These are phyloP conservation scores for Petrocephalus schoutedeni DNA, from an alignment of 2,797 vertebrate genomes.

Conservation along the genomic window DNA sequence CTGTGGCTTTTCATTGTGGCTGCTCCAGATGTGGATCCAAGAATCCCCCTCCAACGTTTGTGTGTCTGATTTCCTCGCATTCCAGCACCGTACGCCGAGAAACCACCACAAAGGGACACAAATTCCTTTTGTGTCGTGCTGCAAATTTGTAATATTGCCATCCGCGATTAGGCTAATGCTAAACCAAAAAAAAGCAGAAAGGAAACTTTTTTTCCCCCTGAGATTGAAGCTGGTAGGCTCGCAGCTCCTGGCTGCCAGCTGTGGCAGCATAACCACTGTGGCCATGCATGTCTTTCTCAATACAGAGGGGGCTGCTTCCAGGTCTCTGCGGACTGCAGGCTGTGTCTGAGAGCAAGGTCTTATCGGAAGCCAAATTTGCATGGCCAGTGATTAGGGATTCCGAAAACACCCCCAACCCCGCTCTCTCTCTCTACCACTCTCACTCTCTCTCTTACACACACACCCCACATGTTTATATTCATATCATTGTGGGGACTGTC, in stretches of 20 bases:
- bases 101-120: slow-evolving; percentile 5
- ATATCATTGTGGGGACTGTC: not conserved
- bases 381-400: not conserved
- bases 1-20: slow-evolving; percentile 45
- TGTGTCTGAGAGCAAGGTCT: not conserved
- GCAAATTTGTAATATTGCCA: not conserved
- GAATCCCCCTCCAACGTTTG: slow-evolving; percentile 31
- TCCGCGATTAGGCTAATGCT: not conserved
- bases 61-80: slow-evolving; percentile 35
- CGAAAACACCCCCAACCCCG: not conserved
- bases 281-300: not conserved
- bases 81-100: slow-evolving; percentile 35
- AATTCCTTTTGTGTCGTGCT: slow-evolving; percentile 10
- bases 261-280: not conserved
- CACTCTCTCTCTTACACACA: not conserved
- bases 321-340: not conserved
- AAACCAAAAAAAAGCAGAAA: not conserved
- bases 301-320: not conserved
- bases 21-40: slow-evolving; percentile 39
- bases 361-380: not conserved
- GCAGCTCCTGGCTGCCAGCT: not conserved
- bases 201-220: not conserved
- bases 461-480: not conserved
- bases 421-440: not conserved
- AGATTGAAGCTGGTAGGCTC: not conserved